Base-by-base conservation (phyloP, 2,113 vertebrate species). In the Isichthys henryi region DNA sequence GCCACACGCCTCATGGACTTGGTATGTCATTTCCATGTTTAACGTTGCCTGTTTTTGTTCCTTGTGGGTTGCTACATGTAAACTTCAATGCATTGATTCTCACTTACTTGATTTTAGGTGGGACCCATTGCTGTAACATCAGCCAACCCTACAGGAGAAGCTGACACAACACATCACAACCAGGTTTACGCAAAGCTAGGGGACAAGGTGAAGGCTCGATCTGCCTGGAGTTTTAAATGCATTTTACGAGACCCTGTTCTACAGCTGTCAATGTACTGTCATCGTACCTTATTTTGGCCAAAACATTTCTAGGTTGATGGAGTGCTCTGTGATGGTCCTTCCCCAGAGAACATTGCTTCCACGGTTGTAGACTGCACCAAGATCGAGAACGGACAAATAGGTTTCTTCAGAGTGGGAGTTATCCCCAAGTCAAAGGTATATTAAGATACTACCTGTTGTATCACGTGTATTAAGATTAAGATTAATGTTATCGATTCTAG, bases 341-440 rank as follows among this genome's bases (percentile, higher is more conserved):
- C 97, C 8, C 97, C 97, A 35, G 97, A 98, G 92, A 98, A 97
- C 88, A 96, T 97, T 48, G 97, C 97, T 48, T 98, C 97, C 62
- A 98, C 97, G 0, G 97, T 98, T 10, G 97, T 98, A n/a, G 97
- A 98, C 93, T 98, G 97, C 93, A 98, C 97, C 80, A 97, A 96
- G 91, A 97, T 98, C 0, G 95, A 97, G 88, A 95, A 92, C 0
- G 97, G 97, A 5, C 94, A 93, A 27, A 95, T 98, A 4, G 96
- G 96, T 0, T 98, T 98, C 94, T 98, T 97, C 92, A 95, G 97
- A 90, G 96, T 97, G 0, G 97, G 97, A 2, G 94, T 97, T 88
- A 93, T 98, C 92, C 97, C 97, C 39, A 97, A 97, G 91, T 96
- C 97, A 3, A 95, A 97, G 97, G 97, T 86, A 52, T n/a, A 27